These are phyloP conservation scores for Digitonthophagus gazella DNA, from an alignment of 2,888 invertebrate genomes.

Conservation along the genomic window DNA sequence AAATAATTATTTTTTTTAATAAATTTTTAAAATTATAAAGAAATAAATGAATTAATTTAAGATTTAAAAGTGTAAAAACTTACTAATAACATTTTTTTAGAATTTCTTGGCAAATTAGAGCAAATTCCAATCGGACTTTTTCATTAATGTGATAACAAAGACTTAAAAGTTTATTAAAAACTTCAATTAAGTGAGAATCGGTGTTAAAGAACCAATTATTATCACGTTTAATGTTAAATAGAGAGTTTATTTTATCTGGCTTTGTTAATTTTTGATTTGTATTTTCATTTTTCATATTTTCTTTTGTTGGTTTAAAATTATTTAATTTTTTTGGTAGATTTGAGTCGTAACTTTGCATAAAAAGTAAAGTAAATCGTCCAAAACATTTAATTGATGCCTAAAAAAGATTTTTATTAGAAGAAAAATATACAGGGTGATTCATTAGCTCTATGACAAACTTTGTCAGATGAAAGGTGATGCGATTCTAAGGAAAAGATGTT, in stretches of 20 bases:
- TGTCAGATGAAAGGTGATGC: too few relatives aligned
- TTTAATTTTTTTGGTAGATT: conserved; percentile 30
- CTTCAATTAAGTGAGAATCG: conserved; percentile 50
- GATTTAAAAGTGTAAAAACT: conserved; percentile 37
- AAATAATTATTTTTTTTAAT: too few relatives aligned
- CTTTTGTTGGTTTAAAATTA: conserved; percentile 23
- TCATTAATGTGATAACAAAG: conserved; percentile 61
- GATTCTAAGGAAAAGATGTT: too few relatives aligned
- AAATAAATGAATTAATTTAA: too few relatives aligned
- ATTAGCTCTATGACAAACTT: too few relatives aligned
- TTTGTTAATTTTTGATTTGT: conserved; percentile 35
- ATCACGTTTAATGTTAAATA: conserved; percentile 51
- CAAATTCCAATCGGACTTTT: conserved; percentile 63
- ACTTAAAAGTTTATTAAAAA: conserved; percentile 53
- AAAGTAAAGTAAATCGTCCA: conserved; percentile 50
- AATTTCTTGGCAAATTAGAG: conserved; percentile 58
- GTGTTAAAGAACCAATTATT: conserved; percentile 60
- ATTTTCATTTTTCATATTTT: conserved; percentile 15
- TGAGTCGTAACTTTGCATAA: conserved; percentile 51
- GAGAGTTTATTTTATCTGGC: conserved; percentile 45
- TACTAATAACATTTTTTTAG: conserved; percentile 61
- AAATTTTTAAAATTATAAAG: conserved; percentile 17
- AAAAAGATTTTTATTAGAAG: conserved; percentile 28
- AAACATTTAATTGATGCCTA: conserved; percentile 52
- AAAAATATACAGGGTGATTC: background rate